These are phyloP conservation scores for Pachyuromys duprasi DNA, from an alignment of 2,797 vertebrate genomes.

Conservation along the genomic window DNA sequence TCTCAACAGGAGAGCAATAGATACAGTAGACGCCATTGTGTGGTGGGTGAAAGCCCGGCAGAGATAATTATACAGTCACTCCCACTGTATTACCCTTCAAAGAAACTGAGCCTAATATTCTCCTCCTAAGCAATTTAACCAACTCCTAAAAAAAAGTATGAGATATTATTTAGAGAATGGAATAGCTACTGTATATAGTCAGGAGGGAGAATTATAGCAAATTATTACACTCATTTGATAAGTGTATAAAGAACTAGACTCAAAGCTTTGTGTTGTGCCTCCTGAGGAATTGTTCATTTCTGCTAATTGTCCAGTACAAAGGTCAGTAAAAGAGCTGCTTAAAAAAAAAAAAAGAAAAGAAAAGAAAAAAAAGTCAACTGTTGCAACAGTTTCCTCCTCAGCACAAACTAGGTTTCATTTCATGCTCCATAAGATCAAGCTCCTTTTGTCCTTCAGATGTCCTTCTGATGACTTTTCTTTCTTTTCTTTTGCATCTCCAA, in stretches of 20 bases:
- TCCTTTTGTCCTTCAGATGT: constrained; percentile 22
- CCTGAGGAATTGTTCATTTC: constrained; percentile 83
- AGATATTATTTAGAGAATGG: constrained; percentile 86
- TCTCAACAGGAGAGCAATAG: constrained; percentile 82
- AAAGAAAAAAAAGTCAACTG: background rate
- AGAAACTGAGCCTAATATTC: constrained; percentile 88
- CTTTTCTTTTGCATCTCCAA: constrained; percentile 27
- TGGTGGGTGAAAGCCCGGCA: constrained; percentile 82
- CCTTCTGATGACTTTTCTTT: background rate
- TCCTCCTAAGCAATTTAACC: constrained; percentile 86
- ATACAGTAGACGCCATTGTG: constrained; percentile 78
- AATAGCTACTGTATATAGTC: constrained; percentile 86
- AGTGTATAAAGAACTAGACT: constrained; percentile 84
- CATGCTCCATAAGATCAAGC: constrained; percentile 24
- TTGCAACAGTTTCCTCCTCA: constrained; percentile 23
- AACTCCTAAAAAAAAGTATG: constrained; percentile 83
- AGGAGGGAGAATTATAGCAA: constrained; percentile 86
- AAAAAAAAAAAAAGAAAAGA: background rate
- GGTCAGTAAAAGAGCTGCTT: constrained; percentile 73
- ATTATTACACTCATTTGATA: constrained; percentile 88
- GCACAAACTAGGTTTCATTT: constrained; percentile 51
- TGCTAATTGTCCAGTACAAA: constrained; percentile 83
- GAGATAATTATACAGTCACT: constrained; percentile 87
- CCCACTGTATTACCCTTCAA: constrained; percentile 85
- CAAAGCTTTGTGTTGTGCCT: constrained; percentile 83